Evolutionary conservation across 2,888 invertebrate species (phyloP).

Genomic region (Bimastos eiseni): DNA sequence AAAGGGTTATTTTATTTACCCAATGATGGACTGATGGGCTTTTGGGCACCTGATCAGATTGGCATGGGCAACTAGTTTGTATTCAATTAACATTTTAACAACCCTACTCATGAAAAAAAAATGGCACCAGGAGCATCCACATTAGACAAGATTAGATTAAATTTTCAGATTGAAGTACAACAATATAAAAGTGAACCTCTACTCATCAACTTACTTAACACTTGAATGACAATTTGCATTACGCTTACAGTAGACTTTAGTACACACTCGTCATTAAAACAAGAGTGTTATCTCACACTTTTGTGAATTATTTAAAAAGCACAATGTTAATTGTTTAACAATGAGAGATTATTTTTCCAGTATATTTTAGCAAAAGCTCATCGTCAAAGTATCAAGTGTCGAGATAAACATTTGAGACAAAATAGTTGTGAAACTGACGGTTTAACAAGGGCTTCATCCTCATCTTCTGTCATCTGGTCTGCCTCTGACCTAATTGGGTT

Average conservation of each 20-base stretch:
- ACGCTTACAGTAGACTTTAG: too few species aligned
- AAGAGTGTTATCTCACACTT: neutral
- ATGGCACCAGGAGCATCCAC: neutral
- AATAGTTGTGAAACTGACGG: constrained; percentile 8
- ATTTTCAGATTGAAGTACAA: neutral
- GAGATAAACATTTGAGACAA: neutral
- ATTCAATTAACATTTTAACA: too few species aligned
- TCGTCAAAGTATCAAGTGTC: neutral
- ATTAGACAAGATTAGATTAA: neutral
- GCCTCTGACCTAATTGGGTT: constrained; percentile 36
- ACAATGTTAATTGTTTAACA: neutral
- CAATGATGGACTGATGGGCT: too few species aligned
- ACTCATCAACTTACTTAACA: neutral
- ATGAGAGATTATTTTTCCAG: too few species aligned
- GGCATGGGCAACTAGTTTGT: too few species aligned
- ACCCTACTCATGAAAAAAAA: too few species aligned
- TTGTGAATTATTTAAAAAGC: neutral
- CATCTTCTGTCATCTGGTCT: constrained; percentile 39
- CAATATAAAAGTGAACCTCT: neutral
- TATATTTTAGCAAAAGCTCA: too few species aligned
- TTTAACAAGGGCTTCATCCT: neutral
- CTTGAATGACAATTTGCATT: neutral
- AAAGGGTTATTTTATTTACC: too few species aligned
- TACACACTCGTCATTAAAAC: too few species aligned
- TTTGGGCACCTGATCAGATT: too few species aligned